Percentiles rank a stretch among this genome's conserved stretches.
phyloP scores from a whole-genome alignment of 2,888 invertebrate genomes.

The Spicauda simplicius region DNA sequence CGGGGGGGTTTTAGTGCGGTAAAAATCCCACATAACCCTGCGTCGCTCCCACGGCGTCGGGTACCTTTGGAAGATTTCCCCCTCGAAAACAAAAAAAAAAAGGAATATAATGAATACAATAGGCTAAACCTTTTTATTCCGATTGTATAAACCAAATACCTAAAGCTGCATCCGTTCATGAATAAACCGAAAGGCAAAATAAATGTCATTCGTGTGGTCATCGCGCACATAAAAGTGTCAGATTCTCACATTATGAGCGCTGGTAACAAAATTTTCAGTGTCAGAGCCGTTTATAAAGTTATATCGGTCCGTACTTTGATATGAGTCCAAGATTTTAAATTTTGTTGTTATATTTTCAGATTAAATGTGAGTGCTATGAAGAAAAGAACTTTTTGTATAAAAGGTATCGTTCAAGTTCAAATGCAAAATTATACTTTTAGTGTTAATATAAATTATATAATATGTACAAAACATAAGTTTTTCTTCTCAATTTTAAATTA shows the following conservation, averaged over 20 bases:
- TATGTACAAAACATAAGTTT: no score
- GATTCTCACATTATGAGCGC: background rate
- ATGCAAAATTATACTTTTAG: no score
- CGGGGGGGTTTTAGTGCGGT: no score
- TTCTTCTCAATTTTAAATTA: no score
- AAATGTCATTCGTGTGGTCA: conserved; percentile 15
- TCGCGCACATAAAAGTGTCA: conserved; percentile 15
- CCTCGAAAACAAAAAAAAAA: no score
- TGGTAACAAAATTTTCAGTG: conserved; percentile 12
- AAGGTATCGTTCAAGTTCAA: no score
- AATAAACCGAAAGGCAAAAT: background rate
- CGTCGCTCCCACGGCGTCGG: no score
- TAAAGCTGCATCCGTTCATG: background rate
- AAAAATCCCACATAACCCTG: no score
- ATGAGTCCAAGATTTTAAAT: conserved; percentile 10
- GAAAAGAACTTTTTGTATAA: background rate
- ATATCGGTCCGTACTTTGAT: conserved; percentile 12
- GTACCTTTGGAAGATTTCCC: no score
- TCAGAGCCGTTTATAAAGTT: conserved; percentile 17
- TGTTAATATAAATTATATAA: no score
- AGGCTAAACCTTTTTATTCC: no score
- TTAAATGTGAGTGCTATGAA: background rate
- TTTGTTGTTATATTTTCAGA: background rate
- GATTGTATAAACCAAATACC: background rate
- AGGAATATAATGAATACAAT: no score